Conservation (phyloP, 2,797 vertebrate genomes). For the Falco concolor region DNA sequence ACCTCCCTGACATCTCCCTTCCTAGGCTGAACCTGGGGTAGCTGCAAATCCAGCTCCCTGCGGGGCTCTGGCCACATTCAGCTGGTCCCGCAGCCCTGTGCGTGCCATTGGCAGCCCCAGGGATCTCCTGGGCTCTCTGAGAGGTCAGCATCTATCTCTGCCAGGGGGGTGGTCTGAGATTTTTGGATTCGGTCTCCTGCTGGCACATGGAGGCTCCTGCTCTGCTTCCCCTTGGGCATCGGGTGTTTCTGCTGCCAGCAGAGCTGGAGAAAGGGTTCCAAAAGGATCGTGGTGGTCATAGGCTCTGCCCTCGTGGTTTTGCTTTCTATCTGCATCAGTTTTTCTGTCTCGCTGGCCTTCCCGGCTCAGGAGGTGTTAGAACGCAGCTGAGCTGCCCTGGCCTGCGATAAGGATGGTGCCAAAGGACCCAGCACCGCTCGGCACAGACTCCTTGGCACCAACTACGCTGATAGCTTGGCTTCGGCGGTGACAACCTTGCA, state of each 20-base stretch:
- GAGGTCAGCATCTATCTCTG: not conserved
- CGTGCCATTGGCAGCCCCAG: too few species aligned
- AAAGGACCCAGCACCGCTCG: not conserved
- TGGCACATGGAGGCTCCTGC: not conserved
- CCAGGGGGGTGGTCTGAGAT: not conserved
- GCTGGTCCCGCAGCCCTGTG: rapidly evolving
- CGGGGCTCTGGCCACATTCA: not conserved
- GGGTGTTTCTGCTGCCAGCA: not conserved
- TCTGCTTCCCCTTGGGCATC: not conserved
- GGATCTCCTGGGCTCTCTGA: not conserved
- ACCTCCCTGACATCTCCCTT: not conserved
- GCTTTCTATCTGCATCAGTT: not conserved
- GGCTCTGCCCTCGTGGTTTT: not conserved
- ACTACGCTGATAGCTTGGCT: not conserved
- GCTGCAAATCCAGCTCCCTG: not conserved
- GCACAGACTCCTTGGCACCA: conserved; percentile 42
- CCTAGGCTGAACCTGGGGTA: not conserved
- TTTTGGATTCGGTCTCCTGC: not conserved
- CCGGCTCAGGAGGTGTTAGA: rapidly evolving
- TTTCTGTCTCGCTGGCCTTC: not conserved
- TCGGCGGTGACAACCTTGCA: not conserved
- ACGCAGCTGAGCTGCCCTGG: not conserved
- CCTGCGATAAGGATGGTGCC: not conserved
- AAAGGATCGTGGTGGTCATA: rapidly evolving
- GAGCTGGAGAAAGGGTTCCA: not conserved